Evolutionary conservation across 2,888 invertebrate genomes (phyloP), one percentile per base, ranked within the genome.

Genomic region (Oasisia sp.): DNA sequence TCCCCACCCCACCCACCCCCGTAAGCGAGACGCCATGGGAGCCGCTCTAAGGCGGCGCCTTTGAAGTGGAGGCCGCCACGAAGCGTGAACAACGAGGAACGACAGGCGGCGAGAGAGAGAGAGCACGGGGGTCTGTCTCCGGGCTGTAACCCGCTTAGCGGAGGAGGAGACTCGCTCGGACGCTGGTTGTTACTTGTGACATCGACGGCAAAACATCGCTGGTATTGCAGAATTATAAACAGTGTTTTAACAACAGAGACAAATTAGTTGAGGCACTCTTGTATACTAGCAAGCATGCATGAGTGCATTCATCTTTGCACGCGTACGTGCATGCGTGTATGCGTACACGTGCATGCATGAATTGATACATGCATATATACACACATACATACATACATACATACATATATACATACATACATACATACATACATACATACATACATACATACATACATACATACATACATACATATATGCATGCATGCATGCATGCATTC

Each of bases 31-130:
- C 19, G n/a, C 74, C 27, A 19, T 27, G 14, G 74, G 74, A 27
- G 74, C 74, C 74, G 74, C 74, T 27, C 74, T 27, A 5, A 74
- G 74, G 27, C 74, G 74, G 74, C 74, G 74, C 19, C 74, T 74
- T 74, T 74, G 74, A 74, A 74, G 74, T 74, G 27, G n/a, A 74
- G 14, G 74, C 19, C 5, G 14, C 74, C 74, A 74, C 74, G 74
- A n/a, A n/a, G 74, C 74, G 74, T 74, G 74, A 74, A 74, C 74
- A 74, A 74, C 74, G 74, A 74, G 74, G 74, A 74, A 74, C 7
- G 74, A 74, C 74, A 74, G 74, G 74, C 74, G 74, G 14, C 74
- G 74, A 27, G 27, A 27, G 74, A 58, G 58, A 7, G 7, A 74
- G 74, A 27, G n/a, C 74, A 38, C 38, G 38, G 74, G 74, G 74